These are phyloP conservation scores for Stratiomys singularior DNA, from an alignment of 2,888 invertebrate species.

Conservation along the genomic window DNA sequence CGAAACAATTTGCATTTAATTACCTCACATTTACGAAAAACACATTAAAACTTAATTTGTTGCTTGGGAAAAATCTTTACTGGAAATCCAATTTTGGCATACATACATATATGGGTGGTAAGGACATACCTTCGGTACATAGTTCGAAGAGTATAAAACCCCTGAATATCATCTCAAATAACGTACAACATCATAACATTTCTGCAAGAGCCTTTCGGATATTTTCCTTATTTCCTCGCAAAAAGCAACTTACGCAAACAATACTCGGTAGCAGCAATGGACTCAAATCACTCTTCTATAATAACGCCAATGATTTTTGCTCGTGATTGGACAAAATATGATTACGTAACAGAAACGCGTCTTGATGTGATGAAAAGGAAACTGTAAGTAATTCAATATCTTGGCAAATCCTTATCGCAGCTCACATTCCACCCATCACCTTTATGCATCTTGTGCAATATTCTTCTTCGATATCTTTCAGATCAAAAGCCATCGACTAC, in stretches of 20 bases:
- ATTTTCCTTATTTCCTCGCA: neutral
- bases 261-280: neutral
- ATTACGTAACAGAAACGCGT: slow-evolving; percentile 26
- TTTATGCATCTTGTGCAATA: neutral
- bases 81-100: too few relatives aligned
- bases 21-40: too few relatives aligned
- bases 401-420: neutral
- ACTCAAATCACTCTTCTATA: neutral
- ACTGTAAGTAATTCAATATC: slow-evolving; percentile 36
- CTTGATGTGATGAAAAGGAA: slow-evolving; percentile 35
- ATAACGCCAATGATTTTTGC: slow-evolving; percentile 26
- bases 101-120: too few relatives aligned
- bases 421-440: neutral
- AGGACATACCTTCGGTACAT: too few relatives aligned
- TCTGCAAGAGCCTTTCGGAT: too few relatives aligned
- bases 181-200: too few relatives aligned
- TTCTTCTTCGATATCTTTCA: slow-evolving; percentile 8
- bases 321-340: slow-evolving; percentile 40
- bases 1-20: too few relatives aligned
- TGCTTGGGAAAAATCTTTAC: too few relatives aligned
- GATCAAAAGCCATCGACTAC: slow-evolving; percentile 35
- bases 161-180: too few relatives aligned
- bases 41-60: too few relatives aligned
- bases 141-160: too few relatives aligned
- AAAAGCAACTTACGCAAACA: neutral